Base-by-base conservation (phyloP, 2,113 vertebrate genomes). In the Mionectes macconnelli region DNA sequence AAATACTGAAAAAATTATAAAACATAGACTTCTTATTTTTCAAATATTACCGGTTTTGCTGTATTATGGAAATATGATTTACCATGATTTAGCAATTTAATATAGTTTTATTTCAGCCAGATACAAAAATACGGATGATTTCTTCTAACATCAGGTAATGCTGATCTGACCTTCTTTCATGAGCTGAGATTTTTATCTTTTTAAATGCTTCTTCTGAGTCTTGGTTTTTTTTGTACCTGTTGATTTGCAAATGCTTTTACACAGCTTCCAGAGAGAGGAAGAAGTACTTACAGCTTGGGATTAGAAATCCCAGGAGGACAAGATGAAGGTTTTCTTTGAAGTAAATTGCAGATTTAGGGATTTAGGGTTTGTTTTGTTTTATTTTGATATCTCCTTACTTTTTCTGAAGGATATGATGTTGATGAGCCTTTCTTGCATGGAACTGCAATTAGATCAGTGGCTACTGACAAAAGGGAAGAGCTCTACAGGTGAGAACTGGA, bases 371-470 rank as follows among this genome's bases (percentile, higher is more conserved):
- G 21, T 33, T 64, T 44, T 21, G n/a, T 50, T 35, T 40, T 17
- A 37, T 67, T 57, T 47, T n/a, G 4, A 40, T 37, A 24, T 31
- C 44, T 79, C 35, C 39, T 4, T 88, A 4, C 68, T 84, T 83
- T 53, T 80, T 63, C 33, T 70, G 5, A 87, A 99, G 99, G 99
- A 99, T 81, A 99, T 99, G 99, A 98, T 99, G 98, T 82, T 98
- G 55, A 99, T 99, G 99, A 99, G 99, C 82, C 98, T 99, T 23
- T 99, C 98, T 14, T 99, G 99, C 96, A 99, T 99, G 99, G 99
- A 99, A 88, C 96, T 99, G 50, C 99, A 99, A 75, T 93, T 99
- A 96, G 99, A 99, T 87, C 99, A 99, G 82, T 99, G 99, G 99
- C 97, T 98, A 19, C 97, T 99, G 95, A 98, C 97, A 19, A 99